phyloP scores from a whole-genome alignment of 2,797 vertebrate genomes.

The Hoplostethus atlanticus region DNA sequence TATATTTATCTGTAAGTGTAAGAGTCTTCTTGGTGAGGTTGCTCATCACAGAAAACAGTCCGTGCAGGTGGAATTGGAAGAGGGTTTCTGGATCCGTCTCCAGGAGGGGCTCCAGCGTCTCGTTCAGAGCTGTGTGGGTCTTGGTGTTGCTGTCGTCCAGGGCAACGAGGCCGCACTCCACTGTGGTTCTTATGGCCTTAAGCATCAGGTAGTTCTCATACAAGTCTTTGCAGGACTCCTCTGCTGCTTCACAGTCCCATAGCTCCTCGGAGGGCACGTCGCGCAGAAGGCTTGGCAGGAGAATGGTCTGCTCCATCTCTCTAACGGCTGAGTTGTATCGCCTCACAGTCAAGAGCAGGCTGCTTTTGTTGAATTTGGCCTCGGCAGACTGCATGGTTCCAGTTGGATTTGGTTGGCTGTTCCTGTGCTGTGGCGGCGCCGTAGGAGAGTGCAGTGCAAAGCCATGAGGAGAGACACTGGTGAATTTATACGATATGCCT shows the following conservation, averaged over 20 bases:
- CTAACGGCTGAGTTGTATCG: slow-evolving; percentile 83
- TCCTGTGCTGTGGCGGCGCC: slow-evolving; percentile 53
- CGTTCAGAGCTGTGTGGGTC: slow-evolving; percentile 19
- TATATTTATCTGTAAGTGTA: slow-evolving; percentile 87
- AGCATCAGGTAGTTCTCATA: slow-evolving; percentile 87
- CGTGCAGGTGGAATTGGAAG: slow-evolving; percentile 87
- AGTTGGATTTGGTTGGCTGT: slow-evolving; percentile 43
- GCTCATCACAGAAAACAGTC: slow-evolving; percentile 88
- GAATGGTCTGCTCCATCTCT: slow-evolving; percentile 91
- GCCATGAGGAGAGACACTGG: background rate
- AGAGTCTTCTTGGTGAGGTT: slow-evolving; percentile 87
- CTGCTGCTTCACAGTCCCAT: slow-evolving; percentile 8
- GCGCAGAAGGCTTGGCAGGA: slow-evolving; percentile 91
- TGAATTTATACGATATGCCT: slow-evolving; percentile 67
- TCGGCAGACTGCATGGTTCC: slow-evolving; percentile 82
- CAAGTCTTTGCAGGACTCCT: slow-evolving; percentile 74
- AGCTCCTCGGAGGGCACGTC: slow-evolving; percentile 79
- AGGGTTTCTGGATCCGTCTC: slow-evolving; percentile 83
- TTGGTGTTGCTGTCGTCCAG: slow-evolving; percentile 63
- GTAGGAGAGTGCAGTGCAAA: slow-evolving; percentile 65
- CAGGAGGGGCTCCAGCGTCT: slow-evolving; percentile 44
- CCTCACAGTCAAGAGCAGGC: slow-evolving; percentile 81
- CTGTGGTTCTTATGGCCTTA: slow-evolving; percentile 86
- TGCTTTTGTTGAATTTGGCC: slow-evolving; percentile 74
- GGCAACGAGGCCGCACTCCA: slow-evolving; percentile 83